Conservation (phyloP, 2,888 invertebrate species). For the Drosophila peninsularis region DNA sequence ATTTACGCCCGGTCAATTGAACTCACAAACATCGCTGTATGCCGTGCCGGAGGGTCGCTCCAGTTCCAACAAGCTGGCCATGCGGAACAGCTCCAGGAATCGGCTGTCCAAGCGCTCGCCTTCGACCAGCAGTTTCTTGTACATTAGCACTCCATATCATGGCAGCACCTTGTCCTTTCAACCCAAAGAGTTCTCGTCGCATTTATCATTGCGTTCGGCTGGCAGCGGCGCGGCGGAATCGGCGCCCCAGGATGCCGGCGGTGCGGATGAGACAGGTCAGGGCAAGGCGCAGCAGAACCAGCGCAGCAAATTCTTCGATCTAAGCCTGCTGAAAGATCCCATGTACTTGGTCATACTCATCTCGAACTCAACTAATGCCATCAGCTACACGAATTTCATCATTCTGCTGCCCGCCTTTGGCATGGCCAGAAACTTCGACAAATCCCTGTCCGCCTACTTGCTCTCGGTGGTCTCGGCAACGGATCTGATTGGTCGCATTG, state of each 20-base stretch:
- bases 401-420: slow-evolving; percentile 93
- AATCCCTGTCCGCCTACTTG: slow-evolving; percentile 89
- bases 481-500: slow-evolving; percentile 93
- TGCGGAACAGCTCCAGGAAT: slow-evolving; percentile 82
- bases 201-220: slow-evolving; percentile 90
- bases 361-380: slow-evolving; percentile 93
- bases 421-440: slow-evolving; percentile 89
- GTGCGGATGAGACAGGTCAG: slow-evolving; percentile 28
- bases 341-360: slow-evolving; percentile 92
- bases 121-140: slow-evolving; percentile 92
- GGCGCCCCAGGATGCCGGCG: slow-evolving; percentile 68
- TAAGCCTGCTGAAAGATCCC: slow-evolving; percentile 90
- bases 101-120: slow-evolving; percentile 89
- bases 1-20: slow-evolving; percentile 86
- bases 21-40: slow-evolving; percentile 88
- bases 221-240: slow-evolving; percentile 85
- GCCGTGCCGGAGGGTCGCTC: slow-evolving; percentile 88
- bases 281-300: slow-evolving; percentile 30
- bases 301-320: slow-evolving; percentile 89
- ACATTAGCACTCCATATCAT: slow-evolving; percentile 93
- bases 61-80: slow-evolving; percentile 76
- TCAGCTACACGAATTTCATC: slow-evolving; percentile 94
- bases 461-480: slow-evolving; percentile 92
- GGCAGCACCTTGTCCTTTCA: slow-evolving; percentile 93
- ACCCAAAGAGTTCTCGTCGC: slow-evolving; percentile 91